Base-by-base conservation (phyloP, 2,888 invertebrate species). In the Tridacna crocea region DNA sequence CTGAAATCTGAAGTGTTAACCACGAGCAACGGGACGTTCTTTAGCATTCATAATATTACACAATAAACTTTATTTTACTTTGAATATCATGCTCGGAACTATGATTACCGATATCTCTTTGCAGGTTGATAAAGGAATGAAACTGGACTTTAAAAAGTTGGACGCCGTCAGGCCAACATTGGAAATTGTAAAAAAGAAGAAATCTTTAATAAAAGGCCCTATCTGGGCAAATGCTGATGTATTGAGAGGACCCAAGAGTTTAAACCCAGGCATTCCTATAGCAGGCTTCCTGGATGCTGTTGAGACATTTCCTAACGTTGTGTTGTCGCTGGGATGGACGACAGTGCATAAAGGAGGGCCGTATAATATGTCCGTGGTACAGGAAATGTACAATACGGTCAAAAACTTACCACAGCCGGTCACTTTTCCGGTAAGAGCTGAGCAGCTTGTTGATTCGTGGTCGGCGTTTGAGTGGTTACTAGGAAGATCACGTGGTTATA, bases 191-290 rank as follows among this genome's bases (percentile, higher is more conserved):
- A 78, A 48, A 10, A 68, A 80, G 26, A 85, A 87, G 46, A 51
- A 66, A n/a, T 46, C 48, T 36, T 13, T 47, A 12, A 84, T 90
- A 26, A 80, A 81, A 27, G 86, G 87, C 91, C 98, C 98, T 0
- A 93, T 98, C 6, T 98, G 97, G 97, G 94, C 98, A 79, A 98
- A 98, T 94, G 98, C 98, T 0, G 98, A 98, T 94, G 97, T 98
- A 86, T 94, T 97, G 10, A 92, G 95, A 0, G 98, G 98, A 0
- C 98, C 98, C 0, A 95, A 96, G 79, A 94, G 95, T 13, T 95
- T 95, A 0, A 46, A 72, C 0, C 72, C 83, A 92, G 97, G 97
- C 0, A 96, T 98, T 0, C 96, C 97, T 91, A 95, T 96, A 0
- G 93, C 92, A 6, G 90, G 93, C 80, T 98, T 98, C 94, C 94